Conservation (phyloP, 2,797 vertebrate genomes). For the Sphaeramia orbicularis region DNA sequence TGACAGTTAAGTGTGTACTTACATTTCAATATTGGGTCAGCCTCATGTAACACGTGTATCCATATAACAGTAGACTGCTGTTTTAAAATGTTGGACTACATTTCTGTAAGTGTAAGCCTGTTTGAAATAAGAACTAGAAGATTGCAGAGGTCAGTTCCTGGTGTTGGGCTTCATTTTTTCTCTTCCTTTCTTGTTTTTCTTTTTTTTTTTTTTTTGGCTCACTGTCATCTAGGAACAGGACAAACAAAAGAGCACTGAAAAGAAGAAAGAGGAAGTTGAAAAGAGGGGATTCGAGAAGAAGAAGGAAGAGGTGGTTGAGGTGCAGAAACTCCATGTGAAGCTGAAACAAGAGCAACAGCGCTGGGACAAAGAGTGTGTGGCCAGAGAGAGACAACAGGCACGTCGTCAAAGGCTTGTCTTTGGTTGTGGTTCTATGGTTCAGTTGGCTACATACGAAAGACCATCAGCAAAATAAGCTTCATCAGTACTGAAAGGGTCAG, state of each 20-base stretch:
- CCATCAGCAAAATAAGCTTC: too few species aligned
- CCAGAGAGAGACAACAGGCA: constrained; percentile 83
- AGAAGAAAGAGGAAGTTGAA: constrained; percentile 83
- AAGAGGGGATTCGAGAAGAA: constrained; percentile 75
- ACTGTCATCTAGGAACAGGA: constrained; percentile 75
- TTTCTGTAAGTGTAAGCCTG: background rate
- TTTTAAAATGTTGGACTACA: background rate
- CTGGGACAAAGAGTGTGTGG: constrained; percentile 88
- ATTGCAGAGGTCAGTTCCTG: background rate
- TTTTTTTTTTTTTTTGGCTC: background rate
- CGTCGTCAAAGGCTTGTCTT: background rate
- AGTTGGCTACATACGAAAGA: too few species aligned
- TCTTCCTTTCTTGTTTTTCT: too few species aligned
- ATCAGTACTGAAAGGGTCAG: too few species aligned
- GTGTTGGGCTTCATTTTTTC: constrained; percentile 9
- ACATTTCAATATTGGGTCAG: too few species aligned
- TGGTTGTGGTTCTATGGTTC: background rate
- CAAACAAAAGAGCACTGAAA: constrained; percentile 81
- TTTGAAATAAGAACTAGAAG: background rate
- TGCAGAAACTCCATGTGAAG: constrained; percentile 86
- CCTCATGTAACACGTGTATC: too few species aligned
- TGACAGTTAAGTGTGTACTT: too few species aligned
- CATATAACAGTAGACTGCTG: background rate
- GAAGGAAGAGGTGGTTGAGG: constrained; percentile 77
- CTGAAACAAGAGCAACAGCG: constrained; percentile 90